These are phyloP conservation scores for Phyllotreta striolata DNA, from an alignment of 2,888 invertebrate genomes.

Conservation along the genomic window DNA sequence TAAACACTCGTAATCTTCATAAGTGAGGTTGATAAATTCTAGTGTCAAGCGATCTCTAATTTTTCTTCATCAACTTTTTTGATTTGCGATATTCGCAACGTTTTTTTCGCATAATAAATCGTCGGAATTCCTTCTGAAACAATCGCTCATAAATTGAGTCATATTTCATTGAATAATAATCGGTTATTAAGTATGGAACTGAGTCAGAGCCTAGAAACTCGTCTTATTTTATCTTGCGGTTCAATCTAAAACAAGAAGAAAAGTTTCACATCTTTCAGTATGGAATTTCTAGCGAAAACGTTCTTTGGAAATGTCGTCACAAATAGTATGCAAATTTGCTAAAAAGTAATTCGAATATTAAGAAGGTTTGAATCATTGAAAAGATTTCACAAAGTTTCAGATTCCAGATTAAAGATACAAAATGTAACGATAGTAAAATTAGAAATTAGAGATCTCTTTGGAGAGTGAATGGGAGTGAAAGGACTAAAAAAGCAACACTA, in stretches of 20 bases:
- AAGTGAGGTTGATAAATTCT: conserved; percentile 27
- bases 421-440: not conserved
- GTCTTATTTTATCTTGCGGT: not conserved
- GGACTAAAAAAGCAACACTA: conserved; percentile 10
- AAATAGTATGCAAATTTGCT: no score
- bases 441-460: conserved; percentile 7
- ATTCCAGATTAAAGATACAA: no score
- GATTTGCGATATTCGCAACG: conserved; percentile 9
- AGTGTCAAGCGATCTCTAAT: conserved; percentile 30
- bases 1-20: conserved; percentile 25
- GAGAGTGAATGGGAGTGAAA: not conserved
- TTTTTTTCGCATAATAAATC: conserved; percentile 11
- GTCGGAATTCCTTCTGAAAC: conserved; percentile 4
- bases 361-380: no score
- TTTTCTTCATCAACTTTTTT: conserved; percentile 18
- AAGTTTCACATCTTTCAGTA: no score
- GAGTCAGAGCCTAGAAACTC: no score
- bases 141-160: conserved; percentile 21
- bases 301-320: no score
- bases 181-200: not conserved
- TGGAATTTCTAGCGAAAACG: no score
- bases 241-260: not conserved
- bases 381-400: no score
- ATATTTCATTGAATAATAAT: conserved; percentile 18
- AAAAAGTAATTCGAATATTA: no score